Base-by-base conservation (phyloP, 2,113 vertebrate species). In the Aldabrachelys gigantea region DNA sequence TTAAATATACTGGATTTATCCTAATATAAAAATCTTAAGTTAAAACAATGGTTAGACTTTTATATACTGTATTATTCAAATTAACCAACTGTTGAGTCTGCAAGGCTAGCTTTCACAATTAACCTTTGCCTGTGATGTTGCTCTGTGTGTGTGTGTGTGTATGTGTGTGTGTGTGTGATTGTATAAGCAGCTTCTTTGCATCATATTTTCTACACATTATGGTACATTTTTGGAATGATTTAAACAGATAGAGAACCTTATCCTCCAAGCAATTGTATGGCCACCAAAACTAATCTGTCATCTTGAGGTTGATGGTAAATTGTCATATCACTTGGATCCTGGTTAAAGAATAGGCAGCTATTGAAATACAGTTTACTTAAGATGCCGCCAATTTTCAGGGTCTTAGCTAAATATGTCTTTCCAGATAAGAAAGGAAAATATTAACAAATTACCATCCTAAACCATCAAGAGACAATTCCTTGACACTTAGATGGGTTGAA, bases 281-380 rank as follows among this genome's bases (percentile, higher is more conserved):
- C 9, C 69, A 72, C 35, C 69, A 72, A 38, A n/a, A 72, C 17
- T 91, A 87, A 81, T 80, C 10, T 52, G 87, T 47, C 38, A 85
- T 8, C 72, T 13, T 62, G 14, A 65, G 6, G 9, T 88, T 85
- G 41, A n/a, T 25, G 7, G 25, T 56, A 80, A 91, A 38, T 38
- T 1, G 0, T 62, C 49, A 3, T 56, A 41, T 31, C 82, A 85
- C 27, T 0, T 0, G 56, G 47, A 27, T 4, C 3, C 82, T 84
- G 38, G 21, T 85, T 91, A 72, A 89, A 84, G 82, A 50, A 56
- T 56, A 35, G 3, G 44, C 10, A 84, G 56, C 82, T 72, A 88
- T 85, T 65, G 6, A 91, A 69, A 25, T 93, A 57, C 27, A 82
- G 8, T 59, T 62, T 95, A 27, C 4, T 4, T 62, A 62, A 41